A percentile compares a stretch with the other conserved stretches of the same genome.
Conservation (phyloP, 2,888 invertebrate species). For the Pachycephus smyrnensis region DNA sequence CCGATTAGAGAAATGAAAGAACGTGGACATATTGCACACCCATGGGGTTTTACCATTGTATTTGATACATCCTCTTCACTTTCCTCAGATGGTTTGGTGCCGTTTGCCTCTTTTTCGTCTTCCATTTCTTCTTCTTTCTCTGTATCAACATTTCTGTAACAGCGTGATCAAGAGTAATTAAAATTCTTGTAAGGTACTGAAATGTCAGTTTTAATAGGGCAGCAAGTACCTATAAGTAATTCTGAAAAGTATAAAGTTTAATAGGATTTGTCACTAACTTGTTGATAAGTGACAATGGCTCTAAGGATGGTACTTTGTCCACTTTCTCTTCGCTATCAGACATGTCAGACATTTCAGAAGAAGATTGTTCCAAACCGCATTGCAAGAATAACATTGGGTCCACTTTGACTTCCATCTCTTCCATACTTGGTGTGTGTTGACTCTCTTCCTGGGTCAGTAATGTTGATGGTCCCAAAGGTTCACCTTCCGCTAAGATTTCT, state of each 20-base stretch:
- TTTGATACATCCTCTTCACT: slow-evolving; percentile 29
- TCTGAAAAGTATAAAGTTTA: background rate
- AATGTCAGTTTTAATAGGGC: background rate
- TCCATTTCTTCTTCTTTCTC: slow-evolving; percentile 28
- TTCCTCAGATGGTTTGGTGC: slow-evolving; percentile 31
- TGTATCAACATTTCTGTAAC: slow-evolving; percentile 24
- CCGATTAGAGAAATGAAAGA: slow-evolving; percentile 72
- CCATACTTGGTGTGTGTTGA: slow-evolving; percentile 50
- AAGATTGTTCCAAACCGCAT: slow-evolving; percentile 68
- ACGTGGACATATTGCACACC: slow-evolving; percentile 71
- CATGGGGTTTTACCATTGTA: slow-evolving; percentile 66
- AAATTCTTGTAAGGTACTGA: background rate
- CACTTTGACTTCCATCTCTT: slow-evolving; percentile 76
- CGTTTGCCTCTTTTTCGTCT: background rate
- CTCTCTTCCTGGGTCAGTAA: slow-evolving; percentile 40
- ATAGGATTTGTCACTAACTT: slow-evolving; percentile 38
- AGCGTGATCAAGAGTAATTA: background rate
- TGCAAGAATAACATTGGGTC: slow-evolving; percentile 79
- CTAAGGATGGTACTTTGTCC: slow-evolving; percentile 34
- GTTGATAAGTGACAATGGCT: slow-evolving; percentile 40
- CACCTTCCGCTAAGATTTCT: slow-evolving; percentile 52
- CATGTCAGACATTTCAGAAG: slow-evolving; percentile 55
- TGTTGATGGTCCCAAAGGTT: slow-evolving; percentile 41
- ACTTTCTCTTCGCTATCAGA: slow-evolving; percentile 61
- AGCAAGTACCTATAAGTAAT: background rate